phyloP scores from a whole-genome alignment of 2,888 invertebrate species.

The Rhingia rostrata region DNA sequence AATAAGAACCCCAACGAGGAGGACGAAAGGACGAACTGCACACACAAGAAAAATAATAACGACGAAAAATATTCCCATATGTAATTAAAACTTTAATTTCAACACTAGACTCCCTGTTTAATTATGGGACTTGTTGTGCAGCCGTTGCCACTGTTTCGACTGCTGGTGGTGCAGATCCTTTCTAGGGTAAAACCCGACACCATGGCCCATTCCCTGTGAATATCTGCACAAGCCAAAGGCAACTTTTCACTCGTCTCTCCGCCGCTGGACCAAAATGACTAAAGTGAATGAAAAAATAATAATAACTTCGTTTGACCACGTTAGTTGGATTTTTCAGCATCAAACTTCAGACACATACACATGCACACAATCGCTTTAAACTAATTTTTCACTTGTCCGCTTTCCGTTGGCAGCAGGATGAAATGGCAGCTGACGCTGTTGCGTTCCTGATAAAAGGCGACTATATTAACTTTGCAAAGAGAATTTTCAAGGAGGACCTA shows the following conservation, averaged over 20 bases:
- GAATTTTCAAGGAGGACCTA: constrained; percentile 39
- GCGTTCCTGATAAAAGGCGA: constrained; percentile 53
- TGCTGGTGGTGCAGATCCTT: constrained; percentile 15
- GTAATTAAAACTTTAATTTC: constrained; percentile 74
- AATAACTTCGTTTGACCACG: constrained; percentile 68
- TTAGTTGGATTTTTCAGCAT: constrained; percentile 36
- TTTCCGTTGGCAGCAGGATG: background rate
- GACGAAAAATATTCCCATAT: constrained; percentile 74
- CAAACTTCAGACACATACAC: constrained; percentile 12
- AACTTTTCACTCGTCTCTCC: constrained; percentile 10
- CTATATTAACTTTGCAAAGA: constrained; percentile 40
- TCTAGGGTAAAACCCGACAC: constrained; percentile 14
- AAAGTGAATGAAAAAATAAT: constrained; percentile 45
- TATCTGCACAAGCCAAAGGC: constrained; percentile 38
- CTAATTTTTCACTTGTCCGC: constrained; percentile 51
- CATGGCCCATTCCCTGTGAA: constrained; percentile 28
- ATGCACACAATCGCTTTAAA: constrained; percentile 54
- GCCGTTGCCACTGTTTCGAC: constrained; percentile 43
- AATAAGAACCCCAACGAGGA: constrained; percentile 58
- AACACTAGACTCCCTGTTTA: constrained; percentile 72
- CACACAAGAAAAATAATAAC: constrained; percentile 71
- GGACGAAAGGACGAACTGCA: constrained; percentile 48
- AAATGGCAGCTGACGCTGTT: constrained; percentile 59
- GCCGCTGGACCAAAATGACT: background rate
- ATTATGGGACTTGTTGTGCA: constrained; percentile 73